Conservation (phyloP, 1,140 invertebrate species). For the Leguminivora glycinivorella region DNA sequence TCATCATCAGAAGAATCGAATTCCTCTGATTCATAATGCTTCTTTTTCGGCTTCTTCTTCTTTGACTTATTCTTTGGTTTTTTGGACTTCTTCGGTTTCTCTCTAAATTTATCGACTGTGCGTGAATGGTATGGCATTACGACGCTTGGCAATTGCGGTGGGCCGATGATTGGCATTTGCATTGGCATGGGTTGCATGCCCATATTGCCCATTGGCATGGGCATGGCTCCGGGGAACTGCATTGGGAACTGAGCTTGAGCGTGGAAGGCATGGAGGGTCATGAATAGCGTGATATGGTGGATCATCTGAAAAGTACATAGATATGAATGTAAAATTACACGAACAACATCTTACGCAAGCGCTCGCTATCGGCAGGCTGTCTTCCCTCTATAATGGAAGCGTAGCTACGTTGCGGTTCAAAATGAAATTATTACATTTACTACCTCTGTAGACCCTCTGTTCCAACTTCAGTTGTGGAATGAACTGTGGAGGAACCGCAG, state of each 20-base stretch:
- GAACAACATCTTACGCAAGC: too few species aligned
- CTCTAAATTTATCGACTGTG: conserved; percentile 32
- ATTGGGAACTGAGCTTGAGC: background rate
- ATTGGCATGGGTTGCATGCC: conserved; percentile 31
- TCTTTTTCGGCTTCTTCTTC: conserved; percentile 34
- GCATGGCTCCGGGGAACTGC: background rate
- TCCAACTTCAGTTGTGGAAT: too few species aligned
- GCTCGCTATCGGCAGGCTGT: too few species aligned
- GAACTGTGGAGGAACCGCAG: too few species aligned
- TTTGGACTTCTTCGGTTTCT: conserved; percentile 24
- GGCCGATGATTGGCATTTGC: conserved; percentile 34
- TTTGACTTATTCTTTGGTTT: conserved; percentile 42
- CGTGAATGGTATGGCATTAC: conserved; percentile 57
- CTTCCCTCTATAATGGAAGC: too few species aligned
- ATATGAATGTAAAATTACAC: too few species aligned
- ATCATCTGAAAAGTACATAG: background rate
- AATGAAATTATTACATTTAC: too few species aligned
- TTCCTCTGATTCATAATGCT: background rate
- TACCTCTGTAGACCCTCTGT: too few species aligned
- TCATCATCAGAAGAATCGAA: background rate
- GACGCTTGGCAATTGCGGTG: conserved; percentile 50
- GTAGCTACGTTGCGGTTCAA: too few species aligned
- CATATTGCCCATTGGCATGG: conserved; percentile 26
- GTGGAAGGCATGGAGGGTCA: background rate
- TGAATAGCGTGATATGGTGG: background rate